Evolutionary conservation across 2,888 invertebrate genomes (phyloP), one percentile per base, ranked within the genome.

Genomic region (Rotaria macrura): DNA sequence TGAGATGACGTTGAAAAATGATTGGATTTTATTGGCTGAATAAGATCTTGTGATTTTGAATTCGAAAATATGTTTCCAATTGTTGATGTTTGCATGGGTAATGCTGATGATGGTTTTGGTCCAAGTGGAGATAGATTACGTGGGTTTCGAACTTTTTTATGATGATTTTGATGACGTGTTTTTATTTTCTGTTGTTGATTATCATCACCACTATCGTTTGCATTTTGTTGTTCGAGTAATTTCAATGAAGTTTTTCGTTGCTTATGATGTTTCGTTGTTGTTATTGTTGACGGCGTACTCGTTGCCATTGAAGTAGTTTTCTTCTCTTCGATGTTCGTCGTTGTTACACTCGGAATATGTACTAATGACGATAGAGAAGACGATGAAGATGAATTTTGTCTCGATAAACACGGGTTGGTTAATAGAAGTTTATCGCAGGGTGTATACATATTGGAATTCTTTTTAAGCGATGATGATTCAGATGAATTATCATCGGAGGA

Each of bases 381-480:
- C 20, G 85, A 85, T 54, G 85, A 83, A 3, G 83, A 34, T 20
- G 85, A 85, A 40, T 85, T 83, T 85, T 85, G 55, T 40, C 65
- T 79, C 43, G 79, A 43, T 25, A 79, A 12, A 49, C 49, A 43
- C 43, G 79, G 23, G 23, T 65, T 65, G 0, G 65, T 14, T 65
- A 65, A 43, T 79, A 43, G 34, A n/a, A 79, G 43, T 43, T 79
- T 79, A 79, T 79, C 79, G 12, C n/a, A 79, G 25, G n/a, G 1
- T 20, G 43, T 6, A 34, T 17, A 34, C 20, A 0, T 34, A 20
- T 0, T 6, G 0, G 38, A 20, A 29, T 83, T 57, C 3, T 85
- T 83, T 83, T 85, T 85, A 23, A 20, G 4, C 10, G 65, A 65
- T 34, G 65, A 34, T 3, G 65, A 34, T 65, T 65, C 65, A 17